Base-by-base conservation (phyloP, 2,113 vertebrate species). In the Pimephales promelas region DNA sequence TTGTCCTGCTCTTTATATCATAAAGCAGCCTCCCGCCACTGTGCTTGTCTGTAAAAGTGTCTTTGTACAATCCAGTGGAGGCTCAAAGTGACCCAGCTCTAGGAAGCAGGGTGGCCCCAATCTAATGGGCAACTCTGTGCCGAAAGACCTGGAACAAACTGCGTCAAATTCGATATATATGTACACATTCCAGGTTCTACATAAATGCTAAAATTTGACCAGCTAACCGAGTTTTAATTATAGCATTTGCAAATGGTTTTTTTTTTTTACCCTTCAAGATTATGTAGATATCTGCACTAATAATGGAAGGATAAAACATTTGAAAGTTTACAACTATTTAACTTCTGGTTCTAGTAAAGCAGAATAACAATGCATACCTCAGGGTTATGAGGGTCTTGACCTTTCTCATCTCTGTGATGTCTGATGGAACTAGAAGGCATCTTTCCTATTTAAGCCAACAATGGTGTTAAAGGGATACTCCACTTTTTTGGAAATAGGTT, bases 61-160 rank as follows among this genome's bases (percentile, higher is more conserved):
- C 86, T 73, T 10, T n/a, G 54, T 79, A 40, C 91, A 90, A 79
- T 95, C 94, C 93, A 94, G 92, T 92, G 94, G 94, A 90, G 92
- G 94, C 93, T 92, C 31, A 95, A 86, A 95, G 20, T 0, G 74
- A 94, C 86, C 90, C 93, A 11, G 89, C 93, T 94, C 93, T 89
- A 96, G 95, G 95, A 97, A 96, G 94, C 95, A 94, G 95, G 16
- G 84, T 88, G 91, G 91, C 47, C 84, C 84, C 92, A 89, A 14
- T 2, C 56, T 0, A 0, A 87, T 96, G 96, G 89, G 57, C 86
- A 89, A 70, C 90, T 87, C 93, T 96, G 96, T 96, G 95, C 96
- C 95, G 92, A 91, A 94, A 95, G 94, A 89, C 68, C 93, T 93
- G 95, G 92, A 87, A 97, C 95, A 94, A 36, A 5, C 54, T 40